Percentiles rank a stretch among this genome's conserved stretches.
Conservation (phyloP, 2,888 invertebrate genomes). For the Baronia brevicornis region DNA sequence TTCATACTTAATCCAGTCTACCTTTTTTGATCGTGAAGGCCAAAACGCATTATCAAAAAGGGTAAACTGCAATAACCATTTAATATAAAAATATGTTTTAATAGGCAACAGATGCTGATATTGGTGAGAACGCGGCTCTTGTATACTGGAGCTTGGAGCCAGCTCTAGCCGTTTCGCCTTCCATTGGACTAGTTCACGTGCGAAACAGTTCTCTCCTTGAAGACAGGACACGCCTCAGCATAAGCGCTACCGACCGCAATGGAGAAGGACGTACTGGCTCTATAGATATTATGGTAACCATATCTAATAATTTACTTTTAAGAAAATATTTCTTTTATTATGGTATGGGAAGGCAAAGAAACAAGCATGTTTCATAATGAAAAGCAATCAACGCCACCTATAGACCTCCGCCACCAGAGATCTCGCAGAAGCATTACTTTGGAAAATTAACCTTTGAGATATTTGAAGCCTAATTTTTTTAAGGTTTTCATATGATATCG, state of each 20-base stretch:
- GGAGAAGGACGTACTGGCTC: constrained; percentile 50
- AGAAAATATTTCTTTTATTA: not conserved
- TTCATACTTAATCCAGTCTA: no score
- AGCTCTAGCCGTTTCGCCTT: constrained; percentile 70
- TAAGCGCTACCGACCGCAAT: constrained; percentile 57
- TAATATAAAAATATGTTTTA: no score
- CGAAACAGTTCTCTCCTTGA: constrained; percentile 47
- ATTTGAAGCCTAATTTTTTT: no score
- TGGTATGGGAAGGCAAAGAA: not conserved
- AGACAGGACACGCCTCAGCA: constrained; percentile 36
- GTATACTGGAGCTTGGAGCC: constrained; percentile 50
- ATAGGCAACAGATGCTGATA: constrained; percentile 75
- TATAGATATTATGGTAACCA: constrained; percentile 52
- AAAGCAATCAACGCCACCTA: no score
- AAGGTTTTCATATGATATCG: no score
- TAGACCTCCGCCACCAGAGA: no score
- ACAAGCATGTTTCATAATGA: no score
- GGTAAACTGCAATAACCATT: no score
- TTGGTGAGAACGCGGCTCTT: constrained; percentile 70
- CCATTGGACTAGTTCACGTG: constrained; percentile 76
- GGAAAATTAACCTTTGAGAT: no score
- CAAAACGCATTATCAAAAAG: no score
- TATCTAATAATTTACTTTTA: constrained; percentile 4
- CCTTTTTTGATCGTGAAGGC: no score
- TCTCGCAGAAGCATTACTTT: no score